Evolutionary conservation across 2,113 vertebrate species (phyloP).

Genomic region (Sakesphorus luctuosus): DNA sequence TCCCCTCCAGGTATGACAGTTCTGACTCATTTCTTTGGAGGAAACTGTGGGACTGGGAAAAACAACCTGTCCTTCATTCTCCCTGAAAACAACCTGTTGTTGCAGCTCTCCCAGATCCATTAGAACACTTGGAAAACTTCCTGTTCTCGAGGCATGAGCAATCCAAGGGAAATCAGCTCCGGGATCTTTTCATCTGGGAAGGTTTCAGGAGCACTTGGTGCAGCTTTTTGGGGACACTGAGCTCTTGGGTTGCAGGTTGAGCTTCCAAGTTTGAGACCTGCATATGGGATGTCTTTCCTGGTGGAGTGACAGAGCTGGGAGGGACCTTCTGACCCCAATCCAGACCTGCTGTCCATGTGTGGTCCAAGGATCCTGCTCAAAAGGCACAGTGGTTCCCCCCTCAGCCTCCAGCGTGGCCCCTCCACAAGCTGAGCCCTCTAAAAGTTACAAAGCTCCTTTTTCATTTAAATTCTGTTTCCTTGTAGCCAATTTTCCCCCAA

Average conservation of each 20-base stretch:
- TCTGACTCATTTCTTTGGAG: background rate
- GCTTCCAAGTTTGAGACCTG: background rate
- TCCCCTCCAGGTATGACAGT: background rate
- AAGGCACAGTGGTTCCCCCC: background rate
- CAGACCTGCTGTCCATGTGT: background rate
- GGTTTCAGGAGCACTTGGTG: background rate
- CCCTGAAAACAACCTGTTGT: background rate
- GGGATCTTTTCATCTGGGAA: background rate
- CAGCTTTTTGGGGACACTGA: background rate
- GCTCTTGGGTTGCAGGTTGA: background rate
- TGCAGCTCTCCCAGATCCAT: background rate
- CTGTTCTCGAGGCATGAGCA: background rate
- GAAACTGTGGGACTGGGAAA: background rate
- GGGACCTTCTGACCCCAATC: background rate
- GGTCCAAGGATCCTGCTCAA: background rate
- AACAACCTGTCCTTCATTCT: constrained; percentile 5
- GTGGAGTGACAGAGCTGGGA: background rate
- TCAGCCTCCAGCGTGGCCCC: background rate
- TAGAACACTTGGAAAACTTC: background rate
- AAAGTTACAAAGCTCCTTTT: background rate
- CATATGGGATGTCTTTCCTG: background rate
- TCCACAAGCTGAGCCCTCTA: background rate
- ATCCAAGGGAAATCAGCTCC: background rate
- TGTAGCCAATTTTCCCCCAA: background rate
- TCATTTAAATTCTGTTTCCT: background rate